Conservation (phyloP, 2,888 invertebrate genomes). For the Caenorhabditis drosophilae region DNA sequence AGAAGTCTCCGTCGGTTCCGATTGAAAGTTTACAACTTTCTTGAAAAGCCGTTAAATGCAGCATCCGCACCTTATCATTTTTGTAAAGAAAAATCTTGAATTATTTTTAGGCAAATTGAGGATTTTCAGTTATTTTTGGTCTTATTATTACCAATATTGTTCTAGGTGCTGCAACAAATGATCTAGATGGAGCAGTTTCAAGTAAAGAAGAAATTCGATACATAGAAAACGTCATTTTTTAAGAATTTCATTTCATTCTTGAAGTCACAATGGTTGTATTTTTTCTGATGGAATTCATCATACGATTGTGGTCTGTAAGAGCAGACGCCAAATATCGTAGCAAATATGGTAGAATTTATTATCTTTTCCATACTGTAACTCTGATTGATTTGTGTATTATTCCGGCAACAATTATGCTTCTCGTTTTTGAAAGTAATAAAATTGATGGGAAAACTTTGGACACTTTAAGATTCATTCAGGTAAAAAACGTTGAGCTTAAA, state of each 20-base stretch:
- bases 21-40: constrained; percentile 48
- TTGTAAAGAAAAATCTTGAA: no score
- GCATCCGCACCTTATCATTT: constrained; percentile 52
- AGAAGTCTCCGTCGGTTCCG: constrained; percentile 35
- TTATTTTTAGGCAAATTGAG: background rate
- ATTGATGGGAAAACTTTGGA: constrained; percentile 40
- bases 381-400: constrained; percentile 58
- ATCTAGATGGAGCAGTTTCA: constrained; percentile 16
- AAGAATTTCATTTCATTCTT: constrained; percentile 36
- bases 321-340: constrained; percentile 59
- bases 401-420: constrained; percentile 50
- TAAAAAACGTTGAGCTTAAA: constrained; percentile 4
- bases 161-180: constrained; percentile 41
- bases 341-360: constrained; percentile 45
- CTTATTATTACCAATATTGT: constrained; percentile 41
- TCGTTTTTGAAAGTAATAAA: constrained; percentile 40
- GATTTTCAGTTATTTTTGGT: constrained; percentile 39
- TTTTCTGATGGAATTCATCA: constrained; percentile 55
- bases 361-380: constrained; percentile 46
- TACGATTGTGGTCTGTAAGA: constrained; percentile 59
- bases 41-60: constrained; percentile 51
- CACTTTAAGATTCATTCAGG: constrained; percentile 44
- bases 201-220: background rate
- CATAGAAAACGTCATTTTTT: constrained; percentile 1
- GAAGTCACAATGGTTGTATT: constrained; percentile 56